Base-by-base conservation (phyloP, 2,888 invertebrate species). In the Hartigia nigra region DNA sequence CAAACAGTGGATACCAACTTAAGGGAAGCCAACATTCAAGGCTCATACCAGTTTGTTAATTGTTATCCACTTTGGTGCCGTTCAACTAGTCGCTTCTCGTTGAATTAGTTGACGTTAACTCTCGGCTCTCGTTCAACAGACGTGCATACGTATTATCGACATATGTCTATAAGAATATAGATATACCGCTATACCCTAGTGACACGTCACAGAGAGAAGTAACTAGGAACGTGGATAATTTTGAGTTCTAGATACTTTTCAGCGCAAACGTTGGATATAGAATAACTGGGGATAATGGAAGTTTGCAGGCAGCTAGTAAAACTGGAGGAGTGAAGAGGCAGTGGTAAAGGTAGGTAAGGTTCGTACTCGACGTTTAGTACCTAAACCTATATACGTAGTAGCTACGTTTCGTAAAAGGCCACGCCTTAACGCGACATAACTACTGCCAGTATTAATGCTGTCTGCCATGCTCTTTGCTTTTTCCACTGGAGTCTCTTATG, bases 21-120 rank as follows among this genome's bases (percentile, higher is more conserved):
- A 35, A 35, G 1, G 9, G 35, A 3, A 35, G 5, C 35, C 9
- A 23, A 70, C 31, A 76, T 14, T 72, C 32, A 70, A n/a, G n/a
- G n/a, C 39, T 39, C 32, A 12, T 78, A 37, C 70, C 32, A 32
- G 77, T 81, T 77, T 77, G 82, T 82, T 86, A 82, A 82, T 85
- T 83, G 81, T 84, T 81, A 86, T 83, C 82, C 86, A 81, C 81
- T 85, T 83, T 80, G 74, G 78, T 74, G 35, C 80, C 75, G 78
- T 81, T 84, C 79, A 79, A 83, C 78, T n/a, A 82, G 79, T 82
- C 82, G 80, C 79, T 79, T 81, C 78, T 78, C 76, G 77, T 78
- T 81, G 77, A 82, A 81, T 79, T 78, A 78, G 78, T 74, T 76
- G 3, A 69, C 23, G 55, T 55, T 55, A 55, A 55, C 23, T 55